phyloP scores from a whole-genome alignment of 2,797 vertebrate genomes.

The Lepilemur ruficaudatus region DNA sequence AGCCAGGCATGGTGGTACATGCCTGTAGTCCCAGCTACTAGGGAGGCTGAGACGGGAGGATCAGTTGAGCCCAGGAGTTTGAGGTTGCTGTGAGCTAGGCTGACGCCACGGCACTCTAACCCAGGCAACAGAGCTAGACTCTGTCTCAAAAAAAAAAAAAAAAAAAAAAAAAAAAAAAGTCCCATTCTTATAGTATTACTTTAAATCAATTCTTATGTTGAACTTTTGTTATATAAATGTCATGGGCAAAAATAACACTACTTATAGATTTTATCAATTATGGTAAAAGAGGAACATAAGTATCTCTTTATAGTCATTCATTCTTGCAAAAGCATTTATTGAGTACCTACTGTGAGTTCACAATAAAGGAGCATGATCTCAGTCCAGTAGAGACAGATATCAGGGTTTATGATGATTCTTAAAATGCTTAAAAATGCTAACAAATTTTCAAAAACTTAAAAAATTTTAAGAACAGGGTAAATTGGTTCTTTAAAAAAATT shows the following conservation, averaged over 20 bases:
- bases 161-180: background rate
- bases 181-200: background rate
- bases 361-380: background rate
- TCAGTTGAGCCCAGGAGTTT: too few species aligned
- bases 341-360: conserved; percentile 5
- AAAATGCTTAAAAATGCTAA: conserved; percentile 17
- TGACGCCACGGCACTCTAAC: too few species aligned
- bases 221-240: conserved; percentile 51
- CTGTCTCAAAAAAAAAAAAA: background rate
- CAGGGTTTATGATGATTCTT: conserved; percentile 2
- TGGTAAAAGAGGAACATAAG: background rate
- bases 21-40: too few species aligned
- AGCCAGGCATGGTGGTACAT: too few species aligned
- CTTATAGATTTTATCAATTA: conserved; percentile 22
- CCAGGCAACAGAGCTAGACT: too few species aligned
- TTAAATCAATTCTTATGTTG: conserved; percentile 19
- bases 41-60: too few species aligned
- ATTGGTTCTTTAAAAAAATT: background rate
- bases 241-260: conserved; percentile 35
- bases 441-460: conserved; percentile 17
- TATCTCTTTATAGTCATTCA: conserved; percentile 6
- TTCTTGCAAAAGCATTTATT: conserved; percentile 36
- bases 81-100: too few species aligned
- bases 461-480: background rate
- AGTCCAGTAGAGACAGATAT: background rate